Base-by-base conservation (phyloP, 2,888 invertebrate species). In the Cheilosia impressa region DNA sequence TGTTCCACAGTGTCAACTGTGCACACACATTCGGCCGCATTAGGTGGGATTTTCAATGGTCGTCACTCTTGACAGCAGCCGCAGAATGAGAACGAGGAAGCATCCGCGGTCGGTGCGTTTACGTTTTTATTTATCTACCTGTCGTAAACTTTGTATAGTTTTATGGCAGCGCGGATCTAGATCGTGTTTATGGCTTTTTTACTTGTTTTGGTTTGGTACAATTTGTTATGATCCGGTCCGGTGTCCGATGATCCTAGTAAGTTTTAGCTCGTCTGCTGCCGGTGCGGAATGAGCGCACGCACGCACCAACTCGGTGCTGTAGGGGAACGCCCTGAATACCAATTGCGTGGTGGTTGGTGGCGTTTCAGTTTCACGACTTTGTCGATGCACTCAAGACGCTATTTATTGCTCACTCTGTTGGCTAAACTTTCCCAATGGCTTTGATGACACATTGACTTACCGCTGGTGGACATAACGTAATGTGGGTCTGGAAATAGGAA, bases 361-460 rank as follows among this genome's bases (percentile, higher is more conserved):
- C 53, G 52, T 65, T 63, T 84, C 52, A 68, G 43, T 66, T 63
- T 79, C 50, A 63, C 62, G 66, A 45, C 52, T 38, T 47, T 84
- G 84, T 79, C 75, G 73, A 69, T 79, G 75, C 69, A 75, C 41
- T 57, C 65, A 62, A 66, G 63, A 73, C 55, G 52, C 57, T 53
- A 60, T 75, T 84, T 75, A 71, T 66, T 75, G 58, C 55, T 60
- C 55, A 53, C 66, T 27, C 27, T 41, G 55, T 27, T 57, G 60
- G 41, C 71, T 57, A 75, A 84, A 84, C 84, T 84, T 84, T 84
- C 84, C 79, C 79, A 79, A 73, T 47, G 73, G 62, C 50, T 84
- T 69, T 79, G 79, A 84, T 75, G 83, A 84, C 79, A 84, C 83
- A 84, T 84, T 69, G 83, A 75, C 73, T 65, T 60, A 55, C 22